phyloP scores from a whole-genome alignment of 2,797 vertebrate species.

The Syngnathus acus region DNA sequence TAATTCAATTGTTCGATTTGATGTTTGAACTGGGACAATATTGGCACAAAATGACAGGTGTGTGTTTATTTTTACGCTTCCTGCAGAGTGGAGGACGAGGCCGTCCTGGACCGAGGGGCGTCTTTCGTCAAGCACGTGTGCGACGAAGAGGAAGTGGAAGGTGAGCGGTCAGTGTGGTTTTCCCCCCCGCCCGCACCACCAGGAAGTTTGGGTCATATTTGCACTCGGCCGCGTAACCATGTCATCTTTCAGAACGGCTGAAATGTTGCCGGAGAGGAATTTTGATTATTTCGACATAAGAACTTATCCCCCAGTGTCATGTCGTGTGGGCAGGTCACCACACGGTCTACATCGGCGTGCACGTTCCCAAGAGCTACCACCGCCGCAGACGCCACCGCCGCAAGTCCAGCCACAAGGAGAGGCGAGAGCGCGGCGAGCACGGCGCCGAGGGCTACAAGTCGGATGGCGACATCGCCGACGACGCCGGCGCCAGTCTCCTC shows the following conservation, averaged over 20 bases:
- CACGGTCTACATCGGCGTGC: conserved; percentile 95
- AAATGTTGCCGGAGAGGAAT: too few species aligned
- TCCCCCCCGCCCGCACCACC: not conserved
- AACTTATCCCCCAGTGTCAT: too few species aligned
- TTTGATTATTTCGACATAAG: too few species aligned
- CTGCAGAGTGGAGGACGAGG: conserved; percentile 92
- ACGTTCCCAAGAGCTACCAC: conserved; percentile 93
- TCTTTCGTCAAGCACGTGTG: conserved; percentile 94
- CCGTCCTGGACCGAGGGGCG: conserved; percentile 92
- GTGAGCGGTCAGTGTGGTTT: conserved; percentile 53
- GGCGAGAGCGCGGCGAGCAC: conserved; percentile 77
- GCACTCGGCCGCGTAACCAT: too few species aligned
- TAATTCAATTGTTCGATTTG: too few species aligned
- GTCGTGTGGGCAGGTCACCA: conserved; percentile 78
- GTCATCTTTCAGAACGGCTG: too few species aligned
- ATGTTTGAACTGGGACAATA: too few species aligned
- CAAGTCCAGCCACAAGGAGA: conserved; percentile 84
- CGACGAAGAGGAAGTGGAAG: conserved; percentile 95
- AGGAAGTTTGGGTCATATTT: not conserved
- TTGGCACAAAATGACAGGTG: too few species aligned
- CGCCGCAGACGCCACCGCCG: conserved; percentile 85
- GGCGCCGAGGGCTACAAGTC: conserved; percentile 80
- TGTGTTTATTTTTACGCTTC: not conserved
- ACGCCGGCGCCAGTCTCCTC: conserved; percentile 76
- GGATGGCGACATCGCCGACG: conserved; percentile 79